Evolutionary conservation across 2,113 vertebrate species (phyloP).

Genomic region (Peucedramus taeniatus): DNA sequence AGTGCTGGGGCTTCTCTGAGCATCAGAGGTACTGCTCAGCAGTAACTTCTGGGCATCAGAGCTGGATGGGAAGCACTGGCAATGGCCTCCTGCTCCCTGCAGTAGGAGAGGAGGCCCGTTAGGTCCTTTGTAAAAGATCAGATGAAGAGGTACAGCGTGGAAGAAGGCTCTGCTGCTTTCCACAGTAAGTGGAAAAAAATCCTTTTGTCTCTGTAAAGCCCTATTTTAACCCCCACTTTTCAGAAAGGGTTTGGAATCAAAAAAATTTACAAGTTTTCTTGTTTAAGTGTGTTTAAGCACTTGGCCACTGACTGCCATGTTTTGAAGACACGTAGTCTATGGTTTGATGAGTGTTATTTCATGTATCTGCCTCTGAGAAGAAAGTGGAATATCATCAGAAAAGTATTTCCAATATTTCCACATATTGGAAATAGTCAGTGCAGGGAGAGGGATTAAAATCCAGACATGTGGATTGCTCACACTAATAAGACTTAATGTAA

Average conservation of each 20-base stretch:
- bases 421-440: not conserved
- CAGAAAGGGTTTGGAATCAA: not conserved
- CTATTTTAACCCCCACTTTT: not conserved
- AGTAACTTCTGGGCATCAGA: not conserved
- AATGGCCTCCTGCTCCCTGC: not conserved
- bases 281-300: not conserved
- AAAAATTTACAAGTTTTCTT: not conserved
- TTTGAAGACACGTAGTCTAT: not conserved
- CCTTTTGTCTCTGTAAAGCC: not conserved
- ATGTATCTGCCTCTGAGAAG: not conserved
- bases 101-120: not conserved
- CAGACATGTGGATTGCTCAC: not conserved
- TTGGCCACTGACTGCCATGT: not conserved
- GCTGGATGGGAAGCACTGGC: not conserved
- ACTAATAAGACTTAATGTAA: not conserved
- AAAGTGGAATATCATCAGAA: not conserved
- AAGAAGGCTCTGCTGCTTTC: not conserved
- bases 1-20: not conserved
- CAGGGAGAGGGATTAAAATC: not conserved
- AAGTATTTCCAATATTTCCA: not conserved
- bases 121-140: not conserved
- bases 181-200: not conserved
- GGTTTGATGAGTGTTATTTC: not conserved
- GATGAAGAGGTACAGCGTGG: not conserved
- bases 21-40: not conserved